phyloP scores from a whole-genome alignment of 2,113 vertebrate species.

The Penelope pileata region DNA sequence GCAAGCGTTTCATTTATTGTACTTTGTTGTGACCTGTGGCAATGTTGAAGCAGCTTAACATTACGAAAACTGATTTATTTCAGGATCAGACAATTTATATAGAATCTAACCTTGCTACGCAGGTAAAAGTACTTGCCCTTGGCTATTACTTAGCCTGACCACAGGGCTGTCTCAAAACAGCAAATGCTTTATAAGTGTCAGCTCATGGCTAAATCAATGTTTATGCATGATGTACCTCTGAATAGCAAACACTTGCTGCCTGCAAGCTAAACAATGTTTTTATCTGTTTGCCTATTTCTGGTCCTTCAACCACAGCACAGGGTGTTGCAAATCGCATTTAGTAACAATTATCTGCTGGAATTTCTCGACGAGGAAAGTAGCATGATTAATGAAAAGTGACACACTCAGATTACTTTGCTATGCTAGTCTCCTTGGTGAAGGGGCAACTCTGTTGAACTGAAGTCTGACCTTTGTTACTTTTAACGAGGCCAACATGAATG shows the following conservation, averaged over 20 bases:
- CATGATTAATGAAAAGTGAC: slow-evolving; percentile 89
- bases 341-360: slow-evolving; percentile 82
- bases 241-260: slow-evolving; percentile 85
- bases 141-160: slow-evolving; percentile 74
- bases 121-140: slow-evolving; percentile 76
- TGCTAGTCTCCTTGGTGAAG: slow-evolving; percentile 72
- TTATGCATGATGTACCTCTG: slow-evolving; percentile 83
- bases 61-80: slow-evolving; percentile 68
- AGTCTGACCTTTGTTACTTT: slow-evolving; percentile 79
- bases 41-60: slow-evolving; percentile 5
- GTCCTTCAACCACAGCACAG: slow-evolving; percentile 74
- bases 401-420: slow-evolving; percentile 77
- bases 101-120: slow-evolving; percentile 63
- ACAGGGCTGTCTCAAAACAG: slow-evolving; percentile 74
- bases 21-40: slow-evolving; percentile 54
- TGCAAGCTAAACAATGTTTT: slow-evolving; percentile 83
- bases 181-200: slow-evolving; percentile 76
- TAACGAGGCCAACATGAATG: slow-evolving; percentile 77
- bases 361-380: slow-evolving; percentile 77
- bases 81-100: slow-evolving; percentile 58
- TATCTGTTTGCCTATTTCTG: slow-evolving; percentile 81
- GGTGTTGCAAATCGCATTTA: slow-evolving; percentile 83
- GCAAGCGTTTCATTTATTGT: slow-evolving; percentile 24
- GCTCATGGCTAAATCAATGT: slow-evolving; percentile 84
- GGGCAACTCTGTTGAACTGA: slow-evolving; percentile 69